Evolutionary conservation across 2,797 vertebrate species (phyloP).

Genomic region (Pantherophis vulpinus): DNA sequence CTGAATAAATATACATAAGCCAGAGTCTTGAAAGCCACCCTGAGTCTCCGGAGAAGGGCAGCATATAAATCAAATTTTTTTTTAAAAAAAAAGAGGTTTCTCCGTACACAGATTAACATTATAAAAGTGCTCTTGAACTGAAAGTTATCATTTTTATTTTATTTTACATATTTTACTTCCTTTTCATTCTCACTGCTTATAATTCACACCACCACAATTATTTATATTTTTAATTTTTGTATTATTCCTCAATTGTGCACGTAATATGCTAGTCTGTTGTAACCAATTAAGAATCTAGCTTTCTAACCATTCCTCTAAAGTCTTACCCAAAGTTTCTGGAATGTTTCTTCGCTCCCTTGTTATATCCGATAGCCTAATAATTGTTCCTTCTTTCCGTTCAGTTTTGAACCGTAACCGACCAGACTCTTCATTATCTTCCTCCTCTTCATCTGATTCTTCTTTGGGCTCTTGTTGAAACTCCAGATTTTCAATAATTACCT

Average conservation of each 20-base stretch:
- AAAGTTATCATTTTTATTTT: not conserved
- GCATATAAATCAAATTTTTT: too few relatives aligned
- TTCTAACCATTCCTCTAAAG: not conserved
- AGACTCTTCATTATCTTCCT: conserved; percentile 90
- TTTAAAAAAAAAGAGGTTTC: not conserved
- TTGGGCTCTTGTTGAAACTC: conserved; percentile 79
- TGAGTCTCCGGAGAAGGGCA: too few relatives aligned
- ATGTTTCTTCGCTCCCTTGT: conserved; percentile 90
- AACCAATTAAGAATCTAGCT: not conserved
- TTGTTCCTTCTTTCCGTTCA: conserved; percentile 89
- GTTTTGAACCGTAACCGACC: conserved; percentile 93
- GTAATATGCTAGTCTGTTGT: not conserved
- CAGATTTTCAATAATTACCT: conserved; percentile 79
- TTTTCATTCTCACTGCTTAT: not conserved
- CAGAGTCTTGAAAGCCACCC: too few relatives aligned
- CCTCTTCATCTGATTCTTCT: conserved; percentile 94
- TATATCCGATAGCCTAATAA: conserved; percentile 88
- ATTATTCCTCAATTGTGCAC: not conserved
- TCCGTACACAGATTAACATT: not conserved
- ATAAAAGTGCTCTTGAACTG: not conserved
- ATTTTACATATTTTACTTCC: not conserved
- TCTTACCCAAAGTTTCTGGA: conserved; percentile 93
- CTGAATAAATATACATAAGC: not conserved
- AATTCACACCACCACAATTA: not conserved
- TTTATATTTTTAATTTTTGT: not conserved